phyloP scores from a whole-genome alignment of 2,797 vertebrate genomes.

The Spinus pinus region DNA sequence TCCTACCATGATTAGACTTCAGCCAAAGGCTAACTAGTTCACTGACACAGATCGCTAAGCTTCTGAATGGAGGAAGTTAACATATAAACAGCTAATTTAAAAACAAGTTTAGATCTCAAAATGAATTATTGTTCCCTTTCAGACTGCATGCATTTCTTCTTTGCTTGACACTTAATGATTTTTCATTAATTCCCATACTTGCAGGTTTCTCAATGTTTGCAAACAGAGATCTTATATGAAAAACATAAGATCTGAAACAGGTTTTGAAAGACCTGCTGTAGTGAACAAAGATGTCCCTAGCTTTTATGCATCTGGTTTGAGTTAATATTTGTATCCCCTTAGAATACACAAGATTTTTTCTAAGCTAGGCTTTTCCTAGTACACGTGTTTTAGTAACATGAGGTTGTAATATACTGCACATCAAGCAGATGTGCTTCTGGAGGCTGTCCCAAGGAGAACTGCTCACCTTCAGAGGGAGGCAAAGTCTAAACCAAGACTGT shows the following conservation, averaged over 20 bases:
- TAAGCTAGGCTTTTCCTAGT: conserved; percentile 24
- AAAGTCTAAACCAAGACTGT: not conserved
- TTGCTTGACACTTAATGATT: not conserved
- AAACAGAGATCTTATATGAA: not conserved
- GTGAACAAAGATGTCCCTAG: not conserved
- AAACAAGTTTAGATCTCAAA: not conserved
- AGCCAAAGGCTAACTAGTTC: not conserved
- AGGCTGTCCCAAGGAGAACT: not conserved
- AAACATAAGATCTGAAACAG: not conserved
- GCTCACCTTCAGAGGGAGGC: not conserved
- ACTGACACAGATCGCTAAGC: not conserved
- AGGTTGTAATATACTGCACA: not conserved
- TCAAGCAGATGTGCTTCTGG: conserved; percentile 15
- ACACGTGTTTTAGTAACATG: conserved; percentile 10
- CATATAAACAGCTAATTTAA: not conserved
- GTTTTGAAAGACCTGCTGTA: not conserved
- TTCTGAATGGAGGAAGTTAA: not conserved
- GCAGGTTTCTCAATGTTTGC: not conserved
- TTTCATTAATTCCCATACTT: not conserved
- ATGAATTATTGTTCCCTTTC: not conserved
- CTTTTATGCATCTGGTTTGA: conserved; percentile 5
- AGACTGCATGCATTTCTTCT: not conserved
- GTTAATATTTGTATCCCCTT: conserved; percentile 41
- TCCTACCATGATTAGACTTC: not conserved
- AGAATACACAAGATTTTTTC: not conserved